Evolutionary conservation across 2,888 invertebrate species (phyloP), one percentile per base, ranked within the genome.

Genomic region (Nesidiocoris tenuis): DNA sequence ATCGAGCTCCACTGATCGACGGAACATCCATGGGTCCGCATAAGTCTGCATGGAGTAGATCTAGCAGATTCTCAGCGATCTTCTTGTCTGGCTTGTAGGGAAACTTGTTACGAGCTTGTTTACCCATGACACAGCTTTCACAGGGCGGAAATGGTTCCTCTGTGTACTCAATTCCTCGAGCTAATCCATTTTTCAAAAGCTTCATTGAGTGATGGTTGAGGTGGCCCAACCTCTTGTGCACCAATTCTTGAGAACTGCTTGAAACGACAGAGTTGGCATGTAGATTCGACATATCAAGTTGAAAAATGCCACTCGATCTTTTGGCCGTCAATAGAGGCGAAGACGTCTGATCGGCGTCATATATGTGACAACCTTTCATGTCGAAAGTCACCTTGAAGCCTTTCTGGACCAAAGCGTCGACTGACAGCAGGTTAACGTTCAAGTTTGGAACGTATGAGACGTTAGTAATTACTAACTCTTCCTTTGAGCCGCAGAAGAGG

Each of bases 371-470:
- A 12, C 55, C 55, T 12, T 12, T 9, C 12, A 12, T 16, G 55
- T 55, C 55, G 16, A 55, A 55, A 16, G 55, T 55, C 12, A 55
- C 55, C 12, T 16, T 12, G 55, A 55, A 55, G 23, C 80, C 80
- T 57, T 79, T 81, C 5, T 77, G 74, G 25, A 79, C 77, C 1
- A 80, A 76, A 61, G 68, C 61, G 65, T 77, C 78, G 16, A 80
- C 79, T 56, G 80, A 80, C 21, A 80, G 66, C 39, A 81, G 77
- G 63, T 80, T 80, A n/a, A n/a, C n/a, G n/a, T n/a, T n/a, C n/a
- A n/a, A n/a, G n/a, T n/a, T n/a, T n/a, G n/a, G n/a, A n/a, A n/a
- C n/a, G n/a, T n/a, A n/a, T n/a, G n/a, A n/a, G n/a, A n/a, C n/a
- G n/a, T n/a, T n/a, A n/a, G n/a, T n/a, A n/a, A n/a, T n/a, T n/a